These are phyloP conservation scores for Atethmia centrago DNA, from an alignment of 2,888 invertebrate species.

Conservation along the genomic window DNA sequence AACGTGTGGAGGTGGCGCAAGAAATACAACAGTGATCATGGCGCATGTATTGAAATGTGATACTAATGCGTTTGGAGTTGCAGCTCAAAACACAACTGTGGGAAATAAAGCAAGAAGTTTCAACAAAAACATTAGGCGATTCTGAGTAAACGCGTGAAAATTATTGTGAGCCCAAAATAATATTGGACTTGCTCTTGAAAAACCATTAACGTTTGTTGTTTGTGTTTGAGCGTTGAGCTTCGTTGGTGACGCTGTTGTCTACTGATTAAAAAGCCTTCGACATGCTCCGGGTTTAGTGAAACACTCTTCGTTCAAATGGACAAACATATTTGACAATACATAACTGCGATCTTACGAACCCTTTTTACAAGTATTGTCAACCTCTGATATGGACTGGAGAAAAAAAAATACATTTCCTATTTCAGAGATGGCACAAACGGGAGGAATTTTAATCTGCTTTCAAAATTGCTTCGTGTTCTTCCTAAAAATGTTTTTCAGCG, in stretches of 20 bases:
- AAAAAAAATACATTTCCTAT: constrained; percentile 48
- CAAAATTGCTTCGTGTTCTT: constrained; percentile 60
- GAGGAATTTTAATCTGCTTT: constrained; percentile 61
- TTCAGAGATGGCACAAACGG: constrained; percentile 48
- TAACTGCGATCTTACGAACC: not conserved
- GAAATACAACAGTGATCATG: constrained; percentile 50
- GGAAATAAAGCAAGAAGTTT: constrained; percentile 77
- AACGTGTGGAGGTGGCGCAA: constrained; percentile 22
- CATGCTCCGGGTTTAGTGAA: constrained; percentile 57
- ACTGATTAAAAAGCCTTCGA: constrained; percentile 74
- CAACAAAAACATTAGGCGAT: constrained; percentile 82
- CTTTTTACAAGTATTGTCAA: constrained; percentile 27
- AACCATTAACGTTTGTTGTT: constrained; percentile 87
- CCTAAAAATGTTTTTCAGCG: constrained; percentile 41
- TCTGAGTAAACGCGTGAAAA: constrained; percentile 86
- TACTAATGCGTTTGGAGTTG: constrained; percentile 66
- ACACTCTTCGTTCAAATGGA: constrained; percentile 53
- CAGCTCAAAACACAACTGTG: constrained; percentile 74
- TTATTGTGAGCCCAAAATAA: constrained; percentile 87
- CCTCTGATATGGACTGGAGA: constrained; percentile 53
- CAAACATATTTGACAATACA: constrained; percentile 42
- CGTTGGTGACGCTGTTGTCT: constrained; percentile 69
- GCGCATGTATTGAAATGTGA: constrained; percentile 66
- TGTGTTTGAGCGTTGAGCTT: constrained; percentile 77
- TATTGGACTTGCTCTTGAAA: constrained; percentile 87